Evolutionary conservation across 1,140 invertebrate species (phyloP).

Genomic region (Tenebrio molitor): DNA sequence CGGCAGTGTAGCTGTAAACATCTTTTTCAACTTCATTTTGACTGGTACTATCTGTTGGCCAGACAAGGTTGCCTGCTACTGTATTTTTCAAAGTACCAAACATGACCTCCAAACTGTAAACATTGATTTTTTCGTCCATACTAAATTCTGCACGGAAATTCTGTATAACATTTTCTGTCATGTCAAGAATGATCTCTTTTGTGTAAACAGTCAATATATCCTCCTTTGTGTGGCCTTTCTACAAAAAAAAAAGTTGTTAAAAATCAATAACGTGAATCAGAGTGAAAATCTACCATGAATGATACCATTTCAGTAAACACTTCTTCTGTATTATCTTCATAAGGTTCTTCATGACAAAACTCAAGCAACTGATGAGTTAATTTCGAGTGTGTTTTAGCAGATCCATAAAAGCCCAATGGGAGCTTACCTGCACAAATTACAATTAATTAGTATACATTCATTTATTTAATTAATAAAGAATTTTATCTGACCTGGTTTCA

Average conservation of each 20-base stretch:
- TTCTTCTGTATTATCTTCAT: constrained; percentile 56
- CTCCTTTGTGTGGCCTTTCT: constrained; percentile 59
- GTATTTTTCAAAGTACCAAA: constrained; percentile 68
- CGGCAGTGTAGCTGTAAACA: constrained; percentile 66
- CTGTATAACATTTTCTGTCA: constrained; percentile 65
- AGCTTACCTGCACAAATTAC: constrained; percentile 63
- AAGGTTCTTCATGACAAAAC: constrained; percentile 59
- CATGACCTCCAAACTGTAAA: constrained; percentile 71
- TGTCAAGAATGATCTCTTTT: constrained; percentile 64
- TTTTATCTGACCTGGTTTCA: constrained; percentile 67
- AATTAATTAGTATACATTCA: constrained; percentile 26
- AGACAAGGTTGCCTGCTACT: constrained; percentile 56
- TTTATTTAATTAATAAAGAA: not conserved
- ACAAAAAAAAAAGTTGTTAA: constrained; percentile 56
- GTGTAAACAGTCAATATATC: constrained; percentile 68
- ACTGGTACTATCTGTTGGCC: constrained; percentile 66
- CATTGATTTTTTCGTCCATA: constrained; percentile 63
- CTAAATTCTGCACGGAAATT: constrained; percentile 62
- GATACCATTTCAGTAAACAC: constrained; percentile 55
- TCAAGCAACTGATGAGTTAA: constrained; percentile 67
- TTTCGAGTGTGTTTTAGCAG: constrained; percentile 67
- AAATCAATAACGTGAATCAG: constrained; percentile 66
- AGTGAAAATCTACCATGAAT: constrained; percentile 60
- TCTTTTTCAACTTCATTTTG: constrained; percentile 69
- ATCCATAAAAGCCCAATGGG: constrained; percentile 69